phyloP scores from a whole-genome alignment of 2,797 vertebrate genomes.

The Neosilurus hyrtlii region DNA sequence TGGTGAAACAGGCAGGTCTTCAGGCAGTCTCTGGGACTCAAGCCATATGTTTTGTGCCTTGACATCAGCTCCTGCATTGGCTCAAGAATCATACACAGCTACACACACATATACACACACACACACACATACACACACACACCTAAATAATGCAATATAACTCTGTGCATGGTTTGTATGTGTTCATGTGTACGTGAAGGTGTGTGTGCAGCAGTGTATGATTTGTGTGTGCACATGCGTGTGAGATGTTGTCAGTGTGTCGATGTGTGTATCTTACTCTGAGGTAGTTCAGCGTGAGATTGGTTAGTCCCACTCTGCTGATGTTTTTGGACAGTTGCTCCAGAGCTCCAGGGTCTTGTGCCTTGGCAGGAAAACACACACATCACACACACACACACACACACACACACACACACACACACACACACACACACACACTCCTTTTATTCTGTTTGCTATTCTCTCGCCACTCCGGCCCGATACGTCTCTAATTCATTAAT shows the following conservation, averaged over 20 bases:
- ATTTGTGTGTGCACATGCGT: slow-evolving; percentile 63
- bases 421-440: slow-evolving; percentile 14
- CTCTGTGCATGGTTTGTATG: not conserved
- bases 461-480: slow-evolving; percentile 45
- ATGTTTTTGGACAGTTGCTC: slow-evolving; percentile 99
- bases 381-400: slow-evolving; percentile 31
- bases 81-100: slow-evolving; percentile 99
- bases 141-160: not conserved
- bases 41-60: slow-evolving; percentile 98
- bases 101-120: slow-evolving; percentile 24
- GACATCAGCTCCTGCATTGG: slow-evolving; percentile 99
- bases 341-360: slow-evolving; percentile 98
- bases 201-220: slow-evolving; percentile 85
- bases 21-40: slow-evolving; percentile 98
- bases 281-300: slow-evolving; percentile 99
- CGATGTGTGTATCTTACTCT: slow-evolving; percentile 79
- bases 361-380: slow-evolving; percentile 68
- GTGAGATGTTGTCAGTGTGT: not conserved
- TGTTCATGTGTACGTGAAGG: not conserved
- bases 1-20: slow-evolving; percentile 99
- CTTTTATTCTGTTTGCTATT: slow-evolving; percentile 45
- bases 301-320: slow-evolving; percentile 96
- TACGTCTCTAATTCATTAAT: slow-evolving; percentile 55
- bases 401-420: slow-evolving; percentile 35
- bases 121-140: slow-evolving; percentile 3